Evolutionary conservation across 2,888 invertebrate species (phyloP), one percentile per base, ranked within the genome.

Genomic region (Cataglyphis cursor): DNA sequence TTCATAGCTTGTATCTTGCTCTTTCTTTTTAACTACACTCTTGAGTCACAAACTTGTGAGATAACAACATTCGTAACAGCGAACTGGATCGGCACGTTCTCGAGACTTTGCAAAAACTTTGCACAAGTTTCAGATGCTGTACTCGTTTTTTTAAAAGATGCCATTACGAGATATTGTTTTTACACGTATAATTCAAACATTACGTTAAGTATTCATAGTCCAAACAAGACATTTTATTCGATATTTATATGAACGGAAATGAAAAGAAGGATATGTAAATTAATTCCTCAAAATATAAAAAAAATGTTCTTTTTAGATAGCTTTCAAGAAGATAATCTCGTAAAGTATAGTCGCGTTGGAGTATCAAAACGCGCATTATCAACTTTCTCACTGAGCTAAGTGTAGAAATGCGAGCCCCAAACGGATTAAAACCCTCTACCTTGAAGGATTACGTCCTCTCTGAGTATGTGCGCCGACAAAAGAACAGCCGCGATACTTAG

Each of bases 21-120:
- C 54, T 24, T 35, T 51, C 59, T 64, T 18, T 65, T 48, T 62
- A 84, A 84, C 84, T 81, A 72, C 75, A 70, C 84, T 84, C 81
- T n/a, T 3, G 75, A 70, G 81, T 74, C 81, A 70, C 75, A 81
- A 81, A 83, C 81, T 83, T 74, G 66, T 31, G 57, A 74, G 65
- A 83, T 84, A 84, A 82, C 82, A 82, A 64, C 81, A 70, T 82
- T 84, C 84, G 84, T 74, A 66, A 62, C 41, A 57, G 68, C 61
- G 31, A 54, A 61, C 65, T 24, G 68, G 74, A 81, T 81, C 81
- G 62, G 66, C 61, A 83, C 44, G 82, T 76, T 76, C 82, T 44
- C 31, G 35, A 48, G 82, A 76, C 64, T 75, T 82, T 59, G 48
- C 44, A 61, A 64, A 41, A 84, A 82, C 74, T 82, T 80, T 51